Conservation (phyloP, 2,797 vertebrate genomes). For the Diceros bicornis region DNA sequence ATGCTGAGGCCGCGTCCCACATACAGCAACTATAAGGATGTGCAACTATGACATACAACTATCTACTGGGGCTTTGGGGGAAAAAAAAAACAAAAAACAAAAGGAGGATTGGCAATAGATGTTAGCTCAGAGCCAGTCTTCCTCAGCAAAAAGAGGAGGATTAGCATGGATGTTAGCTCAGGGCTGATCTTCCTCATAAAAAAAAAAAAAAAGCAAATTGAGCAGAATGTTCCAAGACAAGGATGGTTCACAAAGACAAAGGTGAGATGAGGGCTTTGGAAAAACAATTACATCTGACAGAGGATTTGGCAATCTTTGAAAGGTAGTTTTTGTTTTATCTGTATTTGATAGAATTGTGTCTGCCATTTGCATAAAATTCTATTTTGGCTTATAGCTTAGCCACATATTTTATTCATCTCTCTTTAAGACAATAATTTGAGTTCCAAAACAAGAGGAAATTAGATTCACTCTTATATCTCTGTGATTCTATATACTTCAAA, state of each 20-base stretch:
- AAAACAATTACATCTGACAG: neutral
- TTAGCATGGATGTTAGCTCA: too few species aligned
- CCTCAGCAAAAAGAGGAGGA: too few species aligned
- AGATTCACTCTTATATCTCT: neutral
- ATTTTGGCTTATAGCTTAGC: neutral
- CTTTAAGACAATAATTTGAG: neutral
- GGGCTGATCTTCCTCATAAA: too few species aligned
- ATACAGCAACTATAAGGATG: too few species aligned
- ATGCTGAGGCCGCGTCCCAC: too few species aligned
- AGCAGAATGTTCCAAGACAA: neutral
- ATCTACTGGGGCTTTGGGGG: too few species aligned
- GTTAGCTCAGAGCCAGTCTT: too few species aligned
- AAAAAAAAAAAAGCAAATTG: neutral
- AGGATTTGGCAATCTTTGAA: neutral
- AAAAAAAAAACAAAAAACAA: too few species aligned
- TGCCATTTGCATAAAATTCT: conserved; percentile 1
- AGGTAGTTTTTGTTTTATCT: neutral
- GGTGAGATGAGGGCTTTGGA: neutral
- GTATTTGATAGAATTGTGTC: neutral
- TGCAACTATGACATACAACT: too few species aligned
- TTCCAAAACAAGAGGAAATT: neutral
- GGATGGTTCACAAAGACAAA: neutral
- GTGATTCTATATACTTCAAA: neutral
- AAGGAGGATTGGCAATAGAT: too few species aligned
- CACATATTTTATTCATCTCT: neutral